These are phyloP conservation scores for Echiichthys vipera DNA, from an alignment of 2,797 vertebrate genomes.

Conservation along the genomic window DNA sequence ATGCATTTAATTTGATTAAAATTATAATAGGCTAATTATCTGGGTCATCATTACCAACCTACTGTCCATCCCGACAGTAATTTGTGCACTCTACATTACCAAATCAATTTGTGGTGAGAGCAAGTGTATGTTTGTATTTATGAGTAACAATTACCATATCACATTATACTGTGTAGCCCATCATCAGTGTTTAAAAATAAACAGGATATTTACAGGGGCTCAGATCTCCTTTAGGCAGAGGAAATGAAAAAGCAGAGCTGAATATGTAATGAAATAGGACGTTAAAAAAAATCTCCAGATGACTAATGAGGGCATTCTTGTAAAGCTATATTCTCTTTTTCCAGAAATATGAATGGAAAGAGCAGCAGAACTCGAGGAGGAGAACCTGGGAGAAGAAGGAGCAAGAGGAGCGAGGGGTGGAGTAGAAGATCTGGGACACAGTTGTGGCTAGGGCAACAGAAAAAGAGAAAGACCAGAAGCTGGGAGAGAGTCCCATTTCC, in stretches of 20 bases:
- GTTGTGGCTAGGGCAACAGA: conserved; percentile 58
- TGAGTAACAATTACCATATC: conserved; percentile 60
- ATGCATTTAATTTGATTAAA: conserved; percentile 69
- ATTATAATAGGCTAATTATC: conserved; percentile 71
- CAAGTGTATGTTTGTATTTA: conserved; percentile 45
- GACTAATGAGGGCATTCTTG: conserved; percentile 56
- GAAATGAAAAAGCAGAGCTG: conserved; percentile 35
- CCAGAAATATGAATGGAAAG: conserved; percentile 48
- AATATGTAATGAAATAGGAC: conserved; percentile 47
- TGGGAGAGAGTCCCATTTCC: conserved; percentile 76
- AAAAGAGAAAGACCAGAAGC: conserved; percentile 79
- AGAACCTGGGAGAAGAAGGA: conserved; percentile 14
- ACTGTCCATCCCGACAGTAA: conserved; percentile 54
- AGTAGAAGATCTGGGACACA: conserved; percentile 42
- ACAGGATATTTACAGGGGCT: conserved; percentile 60
- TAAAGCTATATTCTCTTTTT: conserved; percentile 42
- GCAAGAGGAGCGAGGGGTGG: conserved; percentile 28
- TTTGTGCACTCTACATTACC: conserved; percentile 51
- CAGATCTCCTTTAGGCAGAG: conserved; percentile 43
- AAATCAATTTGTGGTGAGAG: conserved; percentile 62
- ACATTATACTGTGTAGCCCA: conserved; percentile 48
- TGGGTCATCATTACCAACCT: conserved; percentile 64
- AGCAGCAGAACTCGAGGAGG: conserved; percentile 21
- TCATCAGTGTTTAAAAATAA: conserved; percentile 62
- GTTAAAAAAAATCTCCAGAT: conserved; percentile 29